These are phyloP conservation scores for Vollenhovia emeryi DNA, from an alignment of 1,140 invertebrate genomes.

Conservation along the genomic window DNA sequence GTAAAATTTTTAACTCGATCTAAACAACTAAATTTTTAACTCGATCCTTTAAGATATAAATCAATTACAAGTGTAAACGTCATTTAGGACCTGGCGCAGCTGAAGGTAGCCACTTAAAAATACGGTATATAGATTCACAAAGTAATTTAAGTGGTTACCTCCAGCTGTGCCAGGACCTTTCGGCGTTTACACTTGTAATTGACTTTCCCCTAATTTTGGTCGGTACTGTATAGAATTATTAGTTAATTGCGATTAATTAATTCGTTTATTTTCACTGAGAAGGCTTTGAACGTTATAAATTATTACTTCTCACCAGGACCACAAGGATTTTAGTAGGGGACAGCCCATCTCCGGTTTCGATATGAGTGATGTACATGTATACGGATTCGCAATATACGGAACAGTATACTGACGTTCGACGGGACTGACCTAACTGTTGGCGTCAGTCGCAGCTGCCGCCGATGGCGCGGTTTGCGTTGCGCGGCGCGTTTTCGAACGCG, in stretches of 20 bases:
- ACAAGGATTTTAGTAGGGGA: background rate
- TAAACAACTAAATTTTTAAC: too few relatives aligned
- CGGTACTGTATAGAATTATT: too few relatives aligned
- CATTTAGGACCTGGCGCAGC: too few relatives aligned
- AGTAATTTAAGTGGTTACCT: too few relatives aligned
- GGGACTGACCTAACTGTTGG: slow-evolving; percentile 53
- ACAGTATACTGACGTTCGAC: slow-evolving; percentile 43
- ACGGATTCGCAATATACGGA: background rate
- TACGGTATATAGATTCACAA: too few relatives aligned
- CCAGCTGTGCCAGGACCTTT: too few relatives aligned
- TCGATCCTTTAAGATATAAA: too few relatives aligned
- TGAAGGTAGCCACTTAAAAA: too few relatives aligned
- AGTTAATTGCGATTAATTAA: background rate
- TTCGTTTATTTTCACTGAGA: background rate
- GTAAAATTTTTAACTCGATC: too few relatives aligned
- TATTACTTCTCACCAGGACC: background rate
- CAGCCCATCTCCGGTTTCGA: background rate
- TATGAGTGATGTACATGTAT: background rate
- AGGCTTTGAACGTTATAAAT: background rate
- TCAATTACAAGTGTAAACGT: too few relatives aligned
- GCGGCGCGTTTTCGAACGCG: slow-evolving; percentile 52
- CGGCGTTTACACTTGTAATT: too few relatives aligned
- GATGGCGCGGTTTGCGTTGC: slow-evolving; percentile 33
- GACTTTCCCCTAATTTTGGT: too few relatives aligned
- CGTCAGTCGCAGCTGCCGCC: slow-evolving; percentile 46